Conservation (phyloP, 2,888 invertebrate species). For the Catocala sponsa region DNA sequence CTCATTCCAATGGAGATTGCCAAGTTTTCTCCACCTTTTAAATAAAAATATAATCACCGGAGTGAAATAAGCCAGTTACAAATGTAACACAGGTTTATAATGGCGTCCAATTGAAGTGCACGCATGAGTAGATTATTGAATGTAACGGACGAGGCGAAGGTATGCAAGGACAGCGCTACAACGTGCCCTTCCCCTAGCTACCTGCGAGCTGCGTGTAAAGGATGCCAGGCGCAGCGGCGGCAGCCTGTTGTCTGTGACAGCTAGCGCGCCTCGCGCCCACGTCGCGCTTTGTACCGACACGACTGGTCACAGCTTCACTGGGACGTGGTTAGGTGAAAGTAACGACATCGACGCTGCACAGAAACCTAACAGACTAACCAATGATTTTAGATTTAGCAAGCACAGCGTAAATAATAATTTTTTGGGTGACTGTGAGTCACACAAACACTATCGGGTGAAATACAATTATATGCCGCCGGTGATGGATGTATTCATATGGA, state of each 20-base stretch:
- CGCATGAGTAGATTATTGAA: conserved; percentile 13
- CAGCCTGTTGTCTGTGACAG: conserved; percentile 25
- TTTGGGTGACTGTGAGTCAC: no score
- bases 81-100: conserved; percentile 5
- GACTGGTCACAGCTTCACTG: conserved; percentile 35
- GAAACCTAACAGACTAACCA: conserved; percentile 13
- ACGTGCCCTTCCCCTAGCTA: conserved; percentile 32
- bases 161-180: conserved; percentile 33
- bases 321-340: conserved; percentile 45
- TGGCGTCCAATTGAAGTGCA: conserved; percentile 7
- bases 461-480: no score
- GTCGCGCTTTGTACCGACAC: conserved; percentile 22
- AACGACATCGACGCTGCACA: conserved; percentile 16
- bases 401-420: no score
- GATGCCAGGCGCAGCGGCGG: conserved; percentile 29
- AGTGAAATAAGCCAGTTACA: background rate
- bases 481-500: no score
- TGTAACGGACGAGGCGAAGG: conserved; percentile 14
- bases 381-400: background rate
- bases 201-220: conserved; percentile 16
- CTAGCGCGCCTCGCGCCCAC: conserved; percentile 30
- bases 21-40: no score
- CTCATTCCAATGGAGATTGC: no score
- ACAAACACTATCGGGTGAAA: no score
- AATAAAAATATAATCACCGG: no score